Conservation (phyloP, 2,888 invertebrate species). For the Leptodirus hochenwartii region DNA sequence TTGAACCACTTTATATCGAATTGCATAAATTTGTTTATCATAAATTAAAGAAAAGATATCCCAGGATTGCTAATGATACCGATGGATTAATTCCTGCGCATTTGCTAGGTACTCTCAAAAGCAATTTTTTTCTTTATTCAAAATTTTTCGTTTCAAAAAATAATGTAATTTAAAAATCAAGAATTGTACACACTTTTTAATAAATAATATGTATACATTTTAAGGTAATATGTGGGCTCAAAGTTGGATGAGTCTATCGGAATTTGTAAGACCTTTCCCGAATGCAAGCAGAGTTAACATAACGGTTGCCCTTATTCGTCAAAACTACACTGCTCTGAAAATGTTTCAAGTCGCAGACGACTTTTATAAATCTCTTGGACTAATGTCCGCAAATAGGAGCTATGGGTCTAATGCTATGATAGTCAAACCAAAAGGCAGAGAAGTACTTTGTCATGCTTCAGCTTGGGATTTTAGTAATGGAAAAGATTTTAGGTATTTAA, state of each 20-base stretch:
- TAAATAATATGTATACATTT: slow-evolving; percentile 9
- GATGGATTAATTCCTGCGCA: slow-evolving; percentile 48
- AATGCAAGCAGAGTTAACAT: slow-evolving; percentile 28
- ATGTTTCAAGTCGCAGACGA: slow-evolving; percentile 41
- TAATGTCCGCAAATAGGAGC: slow-evolving; percentile 37
- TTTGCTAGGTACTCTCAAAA: slow-evolving; percentile 45
- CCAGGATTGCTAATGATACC: slow-evolving; percentile 28
- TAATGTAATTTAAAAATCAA: too few relatives aligned
- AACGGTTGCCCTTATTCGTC: slow-evolving; percentile 29
- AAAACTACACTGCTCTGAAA: slow-evolving; percentile 26
- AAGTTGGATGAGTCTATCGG: slow-evolving; percentile 34
- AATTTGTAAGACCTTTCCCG: slow-evolving; percentile 33
- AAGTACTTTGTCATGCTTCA: slow-evolving; percentile 44
- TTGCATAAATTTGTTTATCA: slow-evolving; percentile 42
- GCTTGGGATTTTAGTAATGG: slow-evolving; percentile 54
- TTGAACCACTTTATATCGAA: slow-evolving; percentile 44
- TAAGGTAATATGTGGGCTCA: slow-evolving; percentile 50
- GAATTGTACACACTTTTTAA: slow-evolving; percentile 3
- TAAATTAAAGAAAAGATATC: slow-evolving; percentile 34
- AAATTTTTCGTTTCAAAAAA: too few relatives aligned
- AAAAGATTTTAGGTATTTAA: slow-evolving; percentile 38
- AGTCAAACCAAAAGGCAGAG: slow-evolving; percentile 33
- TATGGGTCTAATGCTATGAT: slow-evolving; percentile 38
- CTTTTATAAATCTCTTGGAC: slow-evolving; percentile 39
- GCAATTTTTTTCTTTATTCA: too few relatives aligned